These are phyloP conservation scores for Puntigrus tetrazona DNA, from an alignment of 2,113 vertebrate genomes.

Conservation along the genomic window DNA sequence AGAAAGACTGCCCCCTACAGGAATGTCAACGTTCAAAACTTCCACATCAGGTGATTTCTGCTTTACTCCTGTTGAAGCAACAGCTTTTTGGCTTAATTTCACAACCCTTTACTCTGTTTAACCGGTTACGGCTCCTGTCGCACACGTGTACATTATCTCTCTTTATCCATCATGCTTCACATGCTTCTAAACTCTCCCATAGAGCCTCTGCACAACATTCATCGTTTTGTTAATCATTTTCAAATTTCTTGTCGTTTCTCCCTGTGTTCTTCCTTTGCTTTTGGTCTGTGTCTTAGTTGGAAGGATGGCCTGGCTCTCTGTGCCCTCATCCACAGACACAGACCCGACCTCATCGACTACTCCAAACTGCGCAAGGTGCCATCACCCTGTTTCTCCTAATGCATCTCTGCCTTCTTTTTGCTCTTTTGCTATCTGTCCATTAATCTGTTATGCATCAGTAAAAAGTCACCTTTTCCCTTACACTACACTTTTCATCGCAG, in stretches of 20 bases:
- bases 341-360: conserved; percentile 83
- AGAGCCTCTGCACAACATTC: neutral
- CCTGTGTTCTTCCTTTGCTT: neutral
- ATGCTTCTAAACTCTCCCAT: neutral
- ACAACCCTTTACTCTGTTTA: neutral
- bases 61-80: neutral
- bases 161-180: neutral
- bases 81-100: neutral
- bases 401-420: neutral
- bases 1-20: conserved; percentile 91
- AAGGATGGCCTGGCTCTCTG: conserved; percentile 84
- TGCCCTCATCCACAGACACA: conserved; percentile 81
- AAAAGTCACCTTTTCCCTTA: neutral
- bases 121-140: neutral
- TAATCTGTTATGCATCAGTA: neutral
- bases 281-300: conserved; percentile 70
- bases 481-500: neutral
- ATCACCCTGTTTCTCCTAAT: neutral
- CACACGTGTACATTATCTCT: neutral
- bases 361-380: conserved; percentile 82
- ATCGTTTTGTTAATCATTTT: neutral
- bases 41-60: conserved; percentile 86
- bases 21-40: conserved; percentile 92
- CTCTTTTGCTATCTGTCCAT: neutral
- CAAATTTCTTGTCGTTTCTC: conserved; percentile 16